Evolutionary conservation across 2,113 vertebrate genomes (phyloP).

Genomic region (Megaceryle torquata): DNA sequence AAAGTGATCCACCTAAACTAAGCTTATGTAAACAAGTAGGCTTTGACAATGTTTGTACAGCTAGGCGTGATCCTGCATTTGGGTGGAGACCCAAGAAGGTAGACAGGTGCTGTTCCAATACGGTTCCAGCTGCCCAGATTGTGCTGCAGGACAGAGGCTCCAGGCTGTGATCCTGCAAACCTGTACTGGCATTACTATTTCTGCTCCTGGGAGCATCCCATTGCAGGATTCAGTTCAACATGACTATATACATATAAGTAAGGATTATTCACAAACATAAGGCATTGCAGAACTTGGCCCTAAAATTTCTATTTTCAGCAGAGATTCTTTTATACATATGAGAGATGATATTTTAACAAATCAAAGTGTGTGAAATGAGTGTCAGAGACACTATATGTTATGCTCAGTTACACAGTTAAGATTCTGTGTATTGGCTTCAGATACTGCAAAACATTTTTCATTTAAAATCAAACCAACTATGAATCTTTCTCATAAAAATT

Average conservation of each 20-base stretch:
- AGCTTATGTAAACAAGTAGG: slow-evolving; percentile 73
- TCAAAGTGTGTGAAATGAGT: not conserved
- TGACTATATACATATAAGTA: not conserved
- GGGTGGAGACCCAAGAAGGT: not conserved
- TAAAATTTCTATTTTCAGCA: slow-evolving; percentile 23
- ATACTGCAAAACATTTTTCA: not conserved
- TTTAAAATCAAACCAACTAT: slow-evolving; percentile 25
- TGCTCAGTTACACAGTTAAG: slow-evolving; percentile 1
- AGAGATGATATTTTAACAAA: not conserved
- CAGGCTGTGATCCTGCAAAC: not conserved
- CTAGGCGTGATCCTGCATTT: not conserved
- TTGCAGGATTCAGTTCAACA: slow-evolving; percentile 8
- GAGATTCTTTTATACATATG: slow-evolving; percentile 10
- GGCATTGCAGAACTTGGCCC: slow-evolving; percentile 56
- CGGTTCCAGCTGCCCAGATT: not conserved
- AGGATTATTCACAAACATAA: slow-evolving; percentile 44
- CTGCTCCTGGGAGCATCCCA: not conserved
- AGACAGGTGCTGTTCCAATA: not conserved
- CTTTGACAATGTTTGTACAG: slow-evolving; percentile 25
- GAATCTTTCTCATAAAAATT: not conserved
- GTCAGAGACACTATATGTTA: not conserved
- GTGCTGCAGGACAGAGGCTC: not conserved
- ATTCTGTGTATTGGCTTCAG: slow-evolving; percentile 12
- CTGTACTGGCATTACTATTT: not conserved
- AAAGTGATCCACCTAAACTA: slow-evolving; percentile 50